Evolutionary conservation across 1,140 invertebrate species (phyloP), one percentile per base, ranked within the genome.

Genomic region (Ruditapes philippinarum): DNA sequence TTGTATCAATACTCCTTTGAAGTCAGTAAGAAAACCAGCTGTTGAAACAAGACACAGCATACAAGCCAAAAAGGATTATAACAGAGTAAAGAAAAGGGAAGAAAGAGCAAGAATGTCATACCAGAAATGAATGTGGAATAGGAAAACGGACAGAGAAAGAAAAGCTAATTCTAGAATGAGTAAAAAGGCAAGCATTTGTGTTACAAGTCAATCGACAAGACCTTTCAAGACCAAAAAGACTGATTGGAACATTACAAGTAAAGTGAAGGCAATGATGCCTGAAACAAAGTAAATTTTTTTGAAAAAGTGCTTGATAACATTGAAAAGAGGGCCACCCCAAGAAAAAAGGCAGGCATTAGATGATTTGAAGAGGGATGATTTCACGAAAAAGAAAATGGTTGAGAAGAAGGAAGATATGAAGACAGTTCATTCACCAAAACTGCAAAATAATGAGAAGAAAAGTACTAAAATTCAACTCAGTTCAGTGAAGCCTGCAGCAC

Each of bases 111-210:
- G 62, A 0, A 45, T 60, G 45, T n/a, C 84, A 45, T 51, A 62
- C 14, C 73, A 87, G 25, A 88, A 54, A 25, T 31, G 80, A 54
- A 76, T 70, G 54, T 42, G 62, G 79, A 81, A 38, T 68, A n/a
- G 76, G 45, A 81, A 45, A 70, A 78, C 68, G 54, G 42, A 60
- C 7, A 65, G 19, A 80, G 51, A 83, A 60, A 42, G 19, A 40
- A 78, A 70, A 60, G 33, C 4, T 5, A 28, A 33, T 31, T 31
- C 36, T 9, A 76, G 36, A 11, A 5, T 17, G 9, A 31, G 45
- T 11, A 4, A 2, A 25, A 31, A 76, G 25, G 17, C 17, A 9
- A 76, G 7, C 11, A 42, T 1, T 4, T 22, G 9, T 42, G 36
- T 45, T 76, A 25, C 36, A 42, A 7, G 9, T 42, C 9, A 40